Conservation (phyloP, 1,140 invertebrate species). For the Bilobella aurantiaca region DNA sequence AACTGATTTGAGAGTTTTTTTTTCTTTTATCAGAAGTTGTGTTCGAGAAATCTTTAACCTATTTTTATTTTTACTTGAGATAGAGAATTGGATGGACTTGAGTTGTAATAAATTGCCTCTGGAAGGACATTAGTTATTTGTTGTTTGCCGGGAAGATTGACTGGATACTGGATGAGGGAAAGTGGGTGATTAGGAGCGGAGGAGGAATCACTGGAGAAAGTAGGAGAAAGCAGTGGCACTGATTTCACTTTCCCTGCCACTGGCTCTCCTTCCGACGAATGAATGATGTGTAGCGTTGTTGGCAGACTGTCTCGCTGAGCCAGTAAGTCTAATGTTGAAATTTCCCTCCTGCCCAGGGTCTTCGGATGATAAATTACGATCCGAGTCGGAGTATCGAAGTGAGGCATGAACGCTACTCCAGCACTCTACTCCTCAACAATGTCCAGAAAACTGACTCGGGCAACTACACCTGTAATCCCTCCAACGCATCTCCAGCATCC, state of each 20-base stretch:
- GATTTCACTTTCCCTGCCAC: too few species aligned
- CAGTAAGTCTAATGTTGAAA: neutral
- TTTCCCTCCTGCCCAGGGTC: neutral
- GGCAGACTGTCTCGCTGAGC: neutral
- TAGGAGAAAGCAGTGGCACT: too few species aligned
- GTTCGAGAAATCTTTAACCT: too few species aligned
- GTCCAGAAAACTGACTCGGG: slow-evolving; percentile 42
- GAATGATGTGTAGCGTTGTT: neutral
- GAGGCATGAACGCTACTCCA: slow-evolving; percentile 37
- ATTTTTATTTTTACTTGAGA: too few species aligned
- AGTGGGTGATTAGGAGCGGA: neutral
- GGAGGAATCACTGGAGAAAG: neutral
- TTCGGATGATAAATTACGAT: slow-evolving; percentile 46
- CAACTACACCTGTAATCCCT: slow-evolving; percentile 52
- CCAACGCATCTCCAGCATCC: slow-evolving; percentile 46
- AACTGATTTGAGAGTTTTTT: too few species aligned
- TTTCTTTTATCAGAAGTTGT: too few species aligned
- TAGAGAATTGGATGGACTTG: too few species aligned
- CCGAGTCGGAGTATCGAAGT: slow-evolving; percentile 39
- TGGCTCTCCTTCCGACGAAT: too few species aligned
- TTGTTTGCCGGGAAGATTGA: too few species aligned
- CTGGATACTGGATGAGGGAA: too few species aligned
- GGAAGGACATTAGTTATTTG: too few species aligned
- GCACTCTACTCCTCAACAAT: slow-evolving; percentile 32
- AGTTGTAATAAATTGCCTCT: too few species aligned